Evolutionary conservation across 2,113 vertebrate species (phyloP), one percentile per base, ranked within the genome.

Genomic region (Macquaria australasica): DNA sequence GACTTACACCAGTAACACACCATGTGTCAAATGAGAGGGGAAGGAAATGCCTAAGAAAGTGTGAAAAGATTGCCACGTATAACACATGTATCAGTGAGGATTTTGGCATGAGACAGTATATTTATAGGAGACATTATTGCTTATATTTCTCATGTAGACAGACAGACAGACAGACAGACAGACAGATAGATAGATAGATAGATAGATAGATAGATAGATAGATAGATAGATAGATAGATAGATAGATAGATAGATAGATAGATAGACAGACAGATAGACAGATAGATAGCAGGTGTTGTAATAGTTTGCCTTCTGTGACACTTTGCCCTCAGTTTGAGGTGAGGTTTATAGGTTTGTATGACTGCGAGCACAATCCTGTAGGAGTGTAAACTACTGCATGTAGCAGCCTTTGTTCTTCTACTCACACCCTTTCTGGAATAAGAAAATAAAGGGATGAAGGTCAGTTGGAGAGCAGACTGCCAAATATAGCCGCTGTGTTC

Each of bases 401-500:
- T 88, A 86, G 87, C 73, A 21, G 82, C 75, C 88, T 92, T 91
- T 91, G 81, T 93, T 91, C 92, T 91, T 87, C 75, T 59, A 66
- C 92, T 89, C 81, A 87, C 92, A 90, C 83, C 62, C 76, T 83
- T 88, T 84, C 84, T 92, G 91, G 87, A 88, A 93, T 89, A 93
- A 90, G 85, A 92, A 94, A 93, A 94, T 93, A 93, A 92, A 92
- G 93, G 79, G 51, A 85, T 92, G 93, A 94, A 95, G 96, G 96
- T 96, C 96, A 96, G 92, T 92, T 70, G 89, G 88, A 93, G 96
- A 96, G 93, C 96, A 96, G 94, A 92, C 94, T 94, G 90, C 95
- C 96, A 96, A 96, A 96, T 95, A 95, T 96, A 96, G 95, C 92
- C 73, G 88, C 90, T 93, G 93, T 95, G 95, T 95, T 96, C 95